Base-by-base conservation (phyloP, 2,113 vertebrate genomes). In the Marmota monax region DNA sequence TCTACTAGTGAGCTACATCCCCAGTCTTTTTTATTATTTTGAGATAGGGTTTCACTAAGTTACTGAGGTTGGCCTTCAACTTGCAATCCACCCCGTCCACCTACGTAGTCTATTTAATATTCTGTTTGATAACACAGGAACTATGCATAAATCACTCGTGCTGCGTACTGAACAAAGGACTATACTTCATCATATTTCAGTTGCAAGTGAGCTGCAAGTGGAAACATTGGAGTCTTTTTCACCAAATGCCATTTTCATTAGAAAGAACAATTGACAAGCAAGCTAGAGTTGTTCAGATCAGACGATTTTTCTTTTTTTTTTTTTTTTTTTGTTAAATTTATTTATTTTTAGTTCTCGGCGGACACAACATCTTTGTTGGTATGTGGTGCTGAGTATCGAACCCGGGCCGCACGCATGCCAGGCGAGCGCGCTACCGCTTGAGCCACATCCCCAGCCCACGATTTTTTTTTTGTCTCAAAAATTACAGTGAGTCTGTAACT, bases 201-300 rank as follows among this genome's bases (percentile, higher is more conserved):
- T 25, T 67, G 58, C 42, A 37, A 5, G 14, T 39, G 29, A 89
- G 74, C 39, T 84, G 58, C 86, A 76, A 45, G 29, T 25, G 83
- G 8, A 86, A 82, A 56, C 45, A 56, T 39, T 37, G 1, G 11
- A 45, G 11, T 51, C 77, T 94, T 51, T 77, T 63, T 84, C 25
- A 69, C 13, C 1, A 29, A 67, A 82, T 17, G 45, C 53, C 53
- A 82, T 85, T 94, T 96, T 92, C 88, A 84, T 93, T 90, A 90
- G 11, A 74, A 93, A 88, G 61, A 96, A 74, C 27, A 93, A 84
- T 32, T 39, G 42, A 27, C 77, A 93, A 87, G 69, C 29, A 72
- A 84, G 39, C 53, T 78, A 22, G 7, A 16, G 6, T 74, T 72
- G 48, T 88, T 91, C 65, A 82, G 42, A 93, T 32, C 76, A 53